Percentiles rank a stretch among this genome's conserved stretches.
Conservation (phyloP, 1,140 invertebrate species). For the Macrosteles quadrilineatus region DNA sequence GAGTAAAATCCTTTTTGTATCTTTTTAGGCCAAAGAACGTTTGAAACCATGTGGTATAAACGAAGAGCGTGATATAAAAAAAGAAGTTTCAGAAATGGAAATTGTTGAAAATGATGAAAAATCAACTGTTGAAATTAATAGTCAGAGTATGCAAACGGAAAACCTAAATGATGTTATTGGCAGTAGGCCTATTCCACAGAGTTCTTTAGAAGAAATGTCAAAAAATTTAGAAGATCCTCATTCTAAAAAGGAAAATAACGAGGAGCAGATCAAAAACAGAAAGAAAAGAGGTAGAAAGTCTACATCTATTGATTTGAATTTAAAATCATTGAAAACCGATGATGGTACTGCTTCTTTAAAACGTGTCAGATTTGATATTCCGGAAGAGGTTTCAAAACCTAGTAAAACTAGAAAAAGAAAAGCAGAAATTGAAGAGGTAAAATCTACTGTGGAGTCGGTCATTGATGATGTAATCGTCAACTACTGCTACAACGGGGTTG, state of each 20-base stretch:
- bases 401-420: not conserved
- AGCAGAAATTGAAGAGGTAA: not conserved
- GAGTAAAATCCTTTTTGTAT: too few species aligned
- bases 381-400: not conserved
- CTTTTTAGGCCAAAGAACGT: too few species aligned
- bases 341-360: too few species aligned
- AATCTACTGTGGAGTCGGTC: not conserved
- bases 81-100: too few species aligned
- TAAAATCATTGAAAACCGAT: too few species aligned
- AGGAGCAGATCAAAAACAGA: not conserved
- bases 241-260: not conserved
- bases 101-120: not conserved
- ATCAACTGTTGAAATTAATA: conserved; percentile 2
- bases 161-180: not conserved
- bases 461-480: not conserved
- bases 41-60: too few species aligned
- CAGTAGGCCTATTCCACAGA: not conserved
- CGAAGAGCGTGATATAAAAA: too few species aligned
- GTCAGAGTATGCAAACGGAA: not conserved
- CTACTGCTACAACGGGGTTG: not conserved
- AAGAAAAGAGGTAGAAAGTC: not conserved
- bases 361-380: too few species aligned
- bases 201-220: not conserved
- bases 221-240: not conserved
- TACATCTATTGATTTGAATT: not conserved